A percentile compares a stretch with the other conserved stretches of the same genome.
Evolutionary conservation across 2,888 invertebrate genomes (phyloP).

Genomic region (Drosophila sordidapex): DNA sequence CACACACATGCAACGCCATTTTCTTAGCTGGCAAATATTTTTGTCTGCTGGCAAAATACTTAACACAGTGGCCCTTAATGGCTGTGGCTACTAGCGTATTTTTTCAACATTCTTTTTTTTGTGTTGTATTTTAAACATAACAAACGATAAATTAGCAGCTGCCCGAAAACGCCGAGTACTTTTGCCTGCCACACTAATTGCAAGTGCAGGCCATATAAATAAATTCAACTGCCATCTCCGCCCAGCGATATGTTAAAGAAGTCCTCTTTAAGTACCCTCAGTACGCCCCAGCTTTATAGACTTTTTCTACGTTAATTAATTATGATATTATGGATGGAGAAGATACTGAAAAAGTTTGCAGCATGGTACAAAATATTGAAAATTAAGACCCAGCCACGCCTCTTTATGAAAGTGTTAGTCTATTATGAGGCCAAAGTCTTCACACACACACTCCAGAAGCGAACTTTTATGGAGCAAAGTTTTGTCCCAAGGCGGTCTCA

Average conservation of each 20-base stretch:
- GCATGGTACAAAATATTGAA: slow-evolving; percentile 68
- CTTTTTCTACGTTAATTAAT: slow-evolving; percentile 60
- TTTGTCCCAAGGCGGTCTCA: slow-evolving; percentile 46
- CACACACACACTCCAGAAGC: slow-evolving; percentile 25
- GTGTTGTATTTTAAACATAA: slow-evolving; percentile 68
- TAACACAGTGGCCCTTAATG: slow-evolving; percentile 73
- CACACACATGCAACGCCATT: slow-evolving; percentile 28
- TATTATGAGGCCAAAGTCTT: slow-evolving; percentile 45
- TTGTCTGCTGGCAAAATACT: slow-evolving; percentile 73
- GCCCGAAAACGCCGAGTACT: slow-evolving; percentile 61
- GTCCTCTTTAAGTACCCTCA: slow-evolving; percentile 27
- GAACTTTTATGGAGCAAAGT: slow-evolving; percentile 66
- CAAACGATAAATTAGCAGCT: slow-evolving; percentile 73
- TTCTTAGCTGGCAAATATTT: slow-evolving; percentile 75
- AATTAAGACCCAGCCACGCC: slow-evolving; percentile 57
- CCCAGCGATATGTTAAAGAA: slow-evolving; percentile 41
- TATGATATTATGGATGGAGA: slow-evolving; percentile 65
- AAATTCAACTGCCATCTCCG: slow-evolving; percentile 47
- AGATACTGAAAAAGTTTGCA: slow-evolving; percentile 57
- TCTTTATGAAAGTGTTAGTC: slow-evolving; percentile 42
- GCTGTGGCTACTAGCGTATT: slow-evolving; percentile 52
- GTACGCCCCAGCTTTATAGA: slow-evolving; percentile 13
- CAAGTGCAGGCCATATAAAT: slow-evolving; percentile 63
- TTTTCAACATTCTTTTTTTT: slow-evolving; percentile 45
- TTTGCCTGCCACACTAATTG: slow-evolving; percentile 69